These are phyloP conservation scores for Coecobrya sp. DNA, from an alignment of 2,888 invertebrate genomes.

Conservation along the genomic window DNA sequence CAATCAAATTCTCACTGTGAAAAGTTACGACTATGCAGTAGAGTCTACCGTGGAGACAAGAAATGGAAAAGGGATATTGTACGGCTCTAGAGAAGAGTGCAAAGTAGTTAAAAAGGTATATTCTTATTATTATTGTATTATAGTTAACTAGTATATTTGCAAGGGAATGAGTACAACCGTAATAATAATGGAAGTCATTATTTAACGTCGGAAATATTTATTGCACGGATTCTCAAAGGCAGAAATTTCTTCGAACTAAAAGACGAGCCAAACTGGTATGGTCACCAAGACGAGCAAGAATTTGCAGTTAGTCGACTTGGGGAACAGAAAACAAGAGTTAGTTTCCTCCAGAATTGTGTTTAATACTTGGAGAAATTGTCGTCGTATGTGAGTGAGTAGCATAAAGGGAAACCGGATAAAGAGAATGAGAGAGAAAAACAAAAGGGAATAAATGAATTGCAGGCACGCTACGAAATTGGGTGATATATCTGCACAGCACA, in stretches of 20 bases:
- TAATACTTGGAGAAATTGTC: not conserved
- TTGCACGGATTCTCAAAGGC: slow-evolving; percentile 56
- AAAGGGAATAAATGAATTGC: slow-evolving; percentile 65
- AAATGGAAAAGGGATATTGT: not conserved
- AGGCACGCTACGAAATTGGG: slow-evolving; percentile 59
- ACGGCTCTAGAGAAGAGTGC: not conserved
- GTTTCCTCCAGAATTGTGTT: not conserved
- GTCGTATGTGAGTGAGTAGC: not conserved
- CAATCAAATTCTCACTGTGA: slow-evolving; percentile 1
- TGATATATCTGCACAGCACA: slow-evolving; percentile 23
- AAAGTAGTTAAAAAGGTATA: slow-evolving; percentile 7
- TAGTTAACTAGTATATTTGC: slow-evolving; percentile 23
- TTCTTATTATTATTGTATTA: not conserved
- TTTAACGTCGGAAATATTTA: slow-evolving; percentile 71
- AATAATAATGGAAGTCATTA: slow-evolving; percentile 70
- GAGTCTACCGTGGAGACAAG: not conserved
- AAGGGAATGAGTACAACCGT: slow-evolving; percentile 51
- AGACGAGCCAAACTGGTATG: not conserved
- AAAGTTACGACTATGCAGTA: not conserved
- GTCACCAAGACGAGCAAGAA: slow-evolving; percentile 34
- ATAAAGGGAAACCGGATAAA: not conserved
- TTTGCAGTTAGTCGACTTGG: slow-evolving; percentile 9
- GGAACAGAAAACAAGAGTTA: slow-evolving; percentile 11
- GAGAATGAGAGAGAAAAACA: slow-evolving; percentile 32
- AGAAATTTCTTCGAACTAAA: not conserved